Evolutionary conservation across 2,888 invertebrate species (phyloP).

Genomic region (Oxycera nigricornis): DNA sequence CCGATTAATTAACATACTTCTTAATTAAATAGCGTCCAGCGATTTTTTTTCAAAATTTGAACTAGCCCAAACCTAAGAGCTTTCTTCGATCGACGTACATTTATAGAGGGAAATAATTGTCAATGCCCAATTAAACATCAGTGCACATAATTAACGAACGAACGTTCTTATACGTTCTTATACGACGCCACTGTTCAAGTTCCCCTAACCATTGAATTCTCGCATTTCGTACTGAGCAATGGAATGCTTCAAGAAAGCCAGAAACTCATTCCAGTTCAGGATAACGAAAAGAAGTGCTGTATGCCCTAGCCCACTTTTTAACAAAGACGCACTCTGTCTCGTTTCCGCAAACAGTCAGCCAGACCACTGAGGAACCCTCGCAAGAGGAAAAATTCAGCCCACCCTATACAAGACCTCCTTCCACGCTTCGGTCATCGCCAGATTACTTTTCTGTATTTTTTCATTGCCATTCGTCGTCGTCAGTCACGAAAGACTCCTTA

Average conservation of each 20-base stretch:
- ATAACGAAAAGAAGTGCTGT: slow-evolving; percentile 24
- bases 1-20: not conserved
- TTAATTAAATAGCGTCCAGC: not conserved
- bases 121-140: slow-evolving; percentile 15
- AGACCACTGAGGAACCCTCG: not conserved
- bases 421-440: not conserved
- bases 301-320: slow-evolving; percentile 37
- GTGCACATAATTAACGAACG: not conserved
- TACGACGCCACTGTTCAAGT: slow-evolving; percentile 40
- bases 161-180: not conserved
- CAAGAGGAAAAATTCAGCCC: not conserved
- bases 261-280: not conserved
- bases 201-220: not conserved
- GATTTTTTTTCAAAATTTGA: too few relatives aligned
- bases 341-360: slow-evolving; percentile 23
- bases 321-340: slow-evolving; percentile 20
- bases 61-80: too few relatives aligned
- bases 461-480: slow-evolving; percentile 12
- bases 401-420: not conserved
- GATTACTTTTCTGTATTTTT: slow-evolving; percentile 15
- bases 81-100: not conserved
- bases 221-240: not conserved
- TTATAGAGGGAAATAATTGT: not conserved
- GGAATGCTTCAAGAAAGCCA: slow-evolving; percentile 21
- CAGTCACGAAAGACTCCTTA: slow-evolving; percentile 39